Conservation (phyloP, 1,140 invertebrate species). For the Gerris buenoi region DNA sequence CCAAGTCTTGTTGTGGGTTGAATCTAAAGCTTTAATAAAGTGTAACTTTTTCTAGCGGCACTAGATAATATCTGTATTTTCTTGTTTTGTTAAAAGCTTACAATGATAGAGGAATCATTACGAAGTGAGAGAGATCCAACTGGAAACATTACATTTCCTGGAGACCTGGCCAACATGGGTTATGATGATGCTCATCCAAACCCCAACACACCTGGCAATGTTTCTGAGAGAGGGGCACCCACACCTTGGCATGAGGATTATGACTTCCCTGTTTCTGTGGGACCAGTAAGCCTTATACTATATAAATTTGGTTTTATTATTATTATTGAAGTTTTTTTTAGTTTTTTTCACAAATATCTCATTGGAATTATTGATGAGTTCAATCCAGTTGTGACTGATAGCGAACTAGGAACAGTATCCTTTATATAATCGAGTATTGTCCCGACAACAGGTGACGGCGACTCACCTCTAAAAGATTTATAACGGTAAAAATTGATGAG, state of each 20-base stretch:
- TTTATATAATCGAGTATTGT: too few relatives aligned
- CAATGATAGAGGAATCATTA: slow-evolving; percentile 13
- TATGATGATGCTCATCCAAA: slow-evolving; percentile 55
- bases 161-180: slow-evolving; percentile 50
- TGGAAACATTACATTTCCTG: slow-evolving; percentile 45
- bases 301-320: background rate
- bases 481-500: too few relatives aligned
- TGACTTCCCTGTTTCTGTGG: slow-evolving; percentile 64
- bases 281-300: slow-evolving; percentile 41
- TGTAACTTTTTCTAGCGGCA: too few relatives aligned
- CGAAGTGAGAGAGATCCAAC: slow-evolving; percentile 27
- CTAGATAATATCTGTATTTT: too few relatives aligned
- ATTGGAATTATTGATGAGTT: too few relatives aligned
- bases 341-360: too few relatives aligned
- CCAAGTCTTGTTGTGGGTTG: too few relatives aligned
- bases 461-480: too few relatives aligned
- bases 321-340: background rate
- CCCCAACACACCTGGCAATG: slow-evolving; percentile 40
- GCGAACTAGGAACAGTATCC: too few relatives aligned
- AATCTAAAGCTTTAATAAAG: too few relatives aligned
- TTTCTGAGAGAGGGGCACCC: slow-evolving; percentile 44
- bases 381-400: too few relatives aligned
- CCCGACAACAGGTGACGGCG: too few relatives aligned
- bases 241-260: slow-evolving; percentile 69
- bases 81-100: background rate